phyloP scores from a whole-genome alignment of 2,888 invertebrate species.

The Stenurella melanura region DNA sequence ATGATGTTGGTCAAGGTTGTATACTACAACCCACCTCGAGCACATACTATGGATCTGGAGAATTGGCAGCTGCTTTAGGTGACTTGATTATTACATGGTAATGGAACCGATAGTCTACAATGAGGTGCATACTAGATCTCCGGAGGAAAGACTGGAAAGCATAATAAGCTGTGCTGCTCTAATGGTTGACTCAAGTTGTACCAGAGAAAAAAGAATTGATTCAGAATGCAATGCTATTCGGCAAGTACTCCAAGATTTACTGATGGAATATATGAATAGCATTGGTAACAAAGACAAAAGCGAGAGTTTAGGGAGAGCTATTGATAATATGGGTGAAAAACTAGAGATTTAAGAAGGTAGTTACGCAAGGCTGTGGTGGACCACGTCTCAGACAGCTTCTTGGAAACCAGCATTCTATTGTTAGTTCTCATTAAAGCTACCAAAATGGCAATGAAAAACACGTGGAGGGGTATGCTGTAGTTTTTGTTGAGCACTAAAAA shows the following conservation, averaged over 20 bases:
- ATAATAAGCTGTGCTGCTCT: too few relatives aligned
- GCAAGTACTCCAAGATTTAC: conserved; percentile 47
- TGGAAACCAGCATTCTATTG: conserved; percentile 97
- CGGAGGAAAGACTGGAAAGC: too few relatives aligned
- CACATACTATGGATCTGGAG: conserved; percentile 93
- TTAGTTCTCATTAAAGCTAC: conserved; percentile 97
- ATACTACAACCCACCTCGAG: conserved; percentile 79
- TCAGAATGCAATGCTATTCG: too few relatives aligned
- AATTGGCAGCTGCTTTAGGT: conserved; percentile 95
- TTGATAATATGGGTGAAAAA: conserved; percentile 98
- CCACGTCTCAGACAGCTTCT: conserved; percentile 95
- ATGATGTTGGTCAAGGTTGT: conserved; percentile 94
- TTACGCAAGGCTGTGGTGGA: conserved; percentile 98
- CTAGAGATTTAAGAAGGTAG: conserved; percentile 93
- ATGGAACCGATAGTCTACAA: too few relatives aligned
- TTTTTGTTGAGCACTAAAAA: conserved; percentile 99
- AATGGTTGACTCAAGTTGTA: too few relatives aligned
- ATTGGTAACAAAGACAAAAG: conserved; percentile 92
- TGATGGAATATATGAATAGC: too few relatives aligned
- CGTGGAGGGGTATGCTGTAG: conserved; percentile 93
- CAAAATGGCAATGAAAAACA: conserved; percentile 92
- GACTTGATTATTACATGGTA: too few relatives aligned
- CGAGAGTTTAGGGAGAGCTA: conserved; percentile 92
- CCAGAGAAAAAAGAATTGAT: too few relatives aligned
- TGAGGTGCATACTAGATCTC: too few relatives aligned